These are phyloP conservation scores for Zaprionus vittiger DNA, from an alignment of 1,140 invertebrate species.

Conservation along the genomic window DNA sequence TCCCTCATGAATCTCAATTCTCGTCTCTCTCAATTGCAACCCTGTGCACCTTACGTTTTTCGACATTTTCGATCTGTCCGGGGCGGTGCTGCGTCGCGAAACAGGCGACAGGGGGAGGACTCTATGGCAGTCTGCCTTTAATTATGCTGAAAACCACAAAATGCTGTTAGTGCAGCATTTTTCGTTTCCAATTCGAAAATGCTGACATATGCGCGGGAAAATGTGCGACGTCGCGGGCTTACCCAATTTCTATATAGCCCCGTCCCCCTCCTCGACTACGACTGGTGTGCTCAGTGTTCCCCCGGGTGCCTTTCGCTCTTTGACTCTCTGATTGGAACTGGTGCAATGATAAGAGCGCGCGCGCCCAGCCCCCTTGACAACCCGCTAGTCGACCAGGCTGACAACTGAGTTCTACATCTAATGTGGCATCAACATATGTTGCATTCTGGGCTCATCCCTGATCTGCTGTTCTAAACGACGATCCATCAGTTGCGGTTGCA, in stretches of 20 bases:
- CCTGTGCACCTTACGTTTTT: conserved; percentile 82
- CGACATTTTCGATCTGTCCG: conserved; percentile 83
- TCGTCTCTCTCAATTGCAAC: conserved; percentile 57
- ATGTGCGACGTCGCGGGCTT: conserved; percentile 49
- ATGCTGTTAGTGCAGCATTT: conserved; percentile 81
- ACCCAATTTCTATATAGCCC: conserved; percentile 7
- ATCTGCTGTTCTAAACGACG: conserved; percentile 17
- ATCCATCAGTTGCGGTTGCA: conserved; percentile 70
- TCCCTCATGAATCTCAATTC: conserved; percentile 59
- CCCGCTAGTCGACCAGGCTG: conserved; percentile 30
- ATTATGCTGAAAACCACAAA: conserved; percentile 83
- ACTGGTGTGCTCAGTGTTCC: conserved; percentile 43
- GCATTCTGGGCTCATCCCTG: conserved; percentile 42
- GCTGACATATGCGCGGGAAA: conserved; percentile 80
- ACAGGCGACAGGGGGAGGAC: neutral
- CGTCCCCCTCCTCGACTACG: neutral
- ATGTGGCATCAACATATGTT: conserved; percentile 84
- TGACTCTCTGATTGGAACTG: conserved; percentile 83
- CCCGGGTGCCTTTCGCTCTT: conserved; percentile 70
- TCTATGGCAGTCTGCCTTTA: conserved; percentile 71
- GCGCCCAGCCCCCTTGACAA: conserved; percentile 18
- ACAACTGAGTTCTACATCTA: conserved; percentile 84
- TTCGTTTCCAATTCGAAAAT: conserved; percentile 79
- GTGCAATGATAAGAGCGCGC: conserved; percentile 57
- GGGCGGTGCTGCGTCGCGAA: conserved; percentile 51